Percentiles rank a stretch among this genome's conserved stretches.
These are phyloP conservation scores for Spodoptera picta DNA, from an alignment of 2,888 invertebrate genomes.

Conservation along the genomic window DNA sequence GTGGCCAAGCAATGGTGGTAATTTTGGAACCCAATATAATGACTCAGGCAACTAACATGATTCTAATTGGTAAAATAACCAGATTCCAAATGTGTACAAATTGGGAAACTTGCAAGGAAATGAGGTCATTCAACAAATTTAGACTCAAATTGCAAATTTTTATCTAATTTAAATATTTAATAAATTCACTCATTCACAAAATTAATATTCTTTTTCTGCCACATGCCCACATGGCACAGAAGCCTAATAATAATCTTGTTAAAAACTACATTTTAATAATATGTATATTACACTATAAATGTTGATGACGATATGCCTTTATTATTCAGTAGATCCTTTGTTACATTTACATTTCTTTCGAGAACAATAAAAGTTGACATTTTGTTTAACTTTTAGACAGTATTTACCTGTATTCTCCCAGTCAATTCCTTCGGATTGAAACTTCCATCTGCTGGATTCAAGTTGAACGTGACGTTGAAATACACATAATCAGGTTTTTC, in stretches of 20 bases:
- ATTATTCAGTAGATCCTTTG: constrained; percentile 58
- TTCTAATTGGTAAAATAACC: background rate
- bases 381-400: constrained; percentile 5
- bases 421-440: constrained; percentile 80
- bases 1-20: background rate
- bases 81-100: constrained; percentile 7
- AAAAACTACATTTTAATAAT: constrained; percentile 32
- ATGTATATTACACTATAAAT: constrained; percentile 39
- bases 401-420: constrained; percentile 81
- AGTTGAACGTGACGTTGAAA: constrained; percentile 82
- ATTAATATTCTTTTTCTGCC: background rate
- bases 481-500: constrained; percentile 80
- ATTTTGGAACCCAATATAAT: background rate
- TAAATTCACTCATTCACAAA: constrained; percentile 7
- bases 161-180: constrained; percentile 16
- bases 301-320: constrained; percentile 49
- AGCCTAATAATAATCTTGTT: constrained; percentile 18
- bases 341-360: constrained; percentile 38
- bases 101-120: constrained; percentile 19
- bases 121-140: constrained; percentile 36
- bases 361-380: constrained; percentile 23
- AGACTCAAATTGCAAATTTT: constrained; percentile 18
- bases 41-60: background rate
- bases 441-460: constrained; percentile 80
- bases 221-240: background rate